phyloP scores from a whole-genome alignment of 2,888 invertebrate species.

The Athalia cordata region DNA sequence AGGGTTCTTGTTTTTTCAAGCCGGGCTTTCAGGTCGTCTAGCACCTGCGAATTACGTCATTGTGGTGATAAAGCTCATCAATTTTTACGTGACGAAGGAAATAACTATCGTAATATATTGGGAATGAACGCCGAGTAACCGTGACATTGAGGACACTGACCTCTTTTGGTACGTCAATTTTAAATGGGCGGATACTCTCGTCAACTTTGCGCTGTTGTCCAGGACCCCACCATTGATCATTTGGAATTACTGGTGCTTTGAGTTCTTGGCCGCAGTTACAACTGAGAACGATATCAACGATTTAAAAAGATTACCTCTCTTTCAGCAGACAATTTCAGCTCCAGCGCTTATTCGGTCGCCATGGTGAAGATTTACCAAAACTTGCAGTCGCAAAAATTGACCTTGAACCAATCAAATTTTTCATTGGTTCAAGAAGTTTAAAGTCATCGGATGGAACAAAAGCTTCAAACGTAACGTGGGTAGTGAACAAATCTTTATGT shows the following conservation, averaged over 20 bases:
- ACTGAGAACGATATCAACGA: background rate
- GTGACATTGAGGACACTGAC: constrained; percentile 70
- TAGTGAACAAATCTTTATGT: too few species aligned
- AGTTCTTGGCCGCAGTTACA: constrained; percentile 52
- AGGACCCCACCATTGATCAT: constrained; percentile 79
- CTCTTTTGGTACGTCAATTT: constrained; percentile 78
- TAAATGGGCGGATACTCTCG: constrained; percentile 76
- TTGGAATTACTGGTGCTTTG: constrained; percentile 52
- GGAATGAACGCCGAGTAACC: background rate
- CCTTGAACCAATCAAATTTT: too few species aligned
- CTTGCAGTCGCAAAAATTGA: too few species aligned
- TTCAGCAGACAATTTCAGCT: background rate
- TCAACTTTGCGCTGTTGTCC: constrained; percentile 75
- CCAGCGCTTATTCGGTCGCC: too few species aligned
- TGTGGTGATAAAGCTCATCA: background rate
- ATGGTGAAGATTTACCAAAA: too few species aligned
- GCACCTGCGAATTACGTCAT: constrained; percentile 71
- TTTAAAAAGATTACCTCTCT: background rate
- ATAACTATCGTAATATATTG: background rate
- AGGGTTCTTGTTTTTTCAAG: constrained; percentile 76
- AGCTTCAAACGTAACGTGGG: too few species aligned
- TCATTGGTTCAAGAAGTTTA: too few species aligned
- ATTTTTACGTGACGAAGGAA: background rate
- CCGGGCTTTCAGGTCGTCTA: constrained; percentile 78
- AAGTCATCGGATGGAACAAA: too few species aligned